Evolutionary conservation across 2,888 invertebrate species (phyloP).

Genomic region (Ferdinandea cuprea): DNA sequence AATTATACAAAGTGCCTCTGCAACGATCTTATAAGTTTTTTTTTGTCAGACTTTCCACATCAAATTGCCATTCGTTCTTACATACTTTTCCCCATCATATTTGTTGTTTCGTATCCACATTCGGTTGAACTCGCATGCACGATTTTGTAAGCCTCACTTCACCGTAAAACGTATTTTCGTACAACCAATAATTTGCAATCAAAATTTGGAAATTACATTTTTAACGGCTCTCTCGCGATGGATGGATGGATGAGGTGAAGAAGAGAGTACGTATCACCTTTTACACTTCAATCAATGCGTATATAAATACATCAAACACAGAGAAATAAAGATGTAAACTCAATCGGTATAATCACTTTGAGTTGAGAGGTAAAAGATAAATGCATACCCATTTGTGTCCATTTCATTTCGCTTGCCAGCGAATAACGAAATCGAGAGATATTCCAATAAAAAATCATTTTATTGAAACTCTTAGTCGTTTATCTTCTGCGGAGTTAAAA

Average conservation of each 20-base stretch:
- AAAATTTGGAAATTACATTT: conserved; percentile 38
- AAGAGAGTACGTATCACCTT: conserved; percentile 28
- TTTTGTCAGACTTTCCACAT: background rate
- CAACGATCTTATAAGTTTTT: conserved; percentile 6
- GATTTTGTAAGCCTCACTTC: conserved; percentile 13
- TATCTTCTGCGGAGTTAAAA: background rate
- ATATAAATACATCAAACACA: conserved; percentile 13
- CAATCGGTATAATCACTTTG: conserved; percentile 41
- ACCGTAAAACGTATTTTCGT: conserved; percentile 32
- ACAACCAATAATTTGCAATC: conserved; percentile 56
- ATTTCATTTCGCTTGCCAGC: background rate
- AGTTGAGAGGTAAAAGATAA: conserved; percentile 33
- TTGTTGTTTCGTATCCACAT: background rate
- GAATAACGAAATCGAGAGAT: background rate
- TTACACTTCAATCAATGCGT: conserved; percentile 42
- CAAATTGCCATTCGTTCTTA: background rate
- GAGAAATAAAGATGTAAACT: conserved; percentile 46
- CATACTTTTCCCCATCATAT: background rate
- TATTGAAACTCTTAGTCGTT: conserved; percentile 3
- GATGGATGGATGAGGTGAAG: background rate
- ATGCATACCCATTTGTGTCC: too few relatives aligned
- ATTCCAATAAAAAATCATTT: conserved; percentile 8
- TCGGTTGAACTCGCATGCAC: background rate
- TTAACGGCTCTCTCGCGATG: conserved; percentile 13
- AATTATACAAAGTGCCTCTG: too few relatives aligned